Percentiles rank a stretch among this genome's conserved stretches.
Evolutionary conservation across 2,113 vertebrate genomes (phyloP).

Genomic region (Gasterosteus aculeatus): DNA sequence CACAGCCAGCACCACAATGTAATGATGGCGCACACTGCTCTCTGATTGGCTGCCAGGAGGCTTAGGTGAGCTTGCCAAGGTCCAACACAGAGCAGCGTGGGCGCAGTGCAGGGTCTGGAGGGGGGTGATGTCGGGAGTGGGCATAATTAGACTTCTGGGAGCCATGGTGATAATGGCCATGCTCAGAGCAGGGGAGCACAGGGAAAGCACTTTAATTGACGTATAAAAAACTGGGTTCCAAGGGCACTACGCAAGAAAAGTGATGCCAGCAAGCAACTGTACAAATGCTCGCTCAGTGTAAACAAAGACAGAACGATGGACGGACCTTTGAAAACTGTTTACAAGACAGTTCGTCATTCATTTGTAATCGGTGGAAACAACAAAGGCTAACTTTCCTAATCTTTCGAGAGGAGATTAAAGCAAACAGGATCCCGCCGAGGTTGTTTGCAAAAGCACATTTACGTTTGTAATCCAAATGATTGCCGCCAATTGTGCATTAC

Average conservation of each 20-base stretch:
- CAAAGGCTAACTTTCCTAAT: constrained; percentile 40
- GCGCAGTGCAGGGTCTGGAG: constrained; percentile 36
- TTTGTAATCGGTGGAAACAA: constrained; percentile 45
- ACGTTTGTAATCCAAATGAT: constrained; percentile 13
- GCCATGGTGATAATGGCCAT: constrained; percentile 75
- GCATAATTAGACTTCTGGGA: constrained; percentile 76
- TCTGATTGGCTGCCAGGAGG: constrained; percentile 63
- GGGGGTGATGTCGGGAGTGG: constrained; percentile 54
- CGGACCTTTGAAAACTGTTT: constrained; percentile 35
- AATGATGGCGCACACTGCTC: constrained; percentile 37
- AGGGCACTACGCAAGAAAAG: constrained; percentile 68
- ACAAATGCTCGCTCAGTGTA: constrained; percentile 65
- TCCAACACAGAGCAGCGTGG: constrained; percentile 57
- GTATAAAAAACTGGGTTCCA: constrained; percentile 73
- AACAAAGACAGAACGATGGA: constrained; percentile 62
- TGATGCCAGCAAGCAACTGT: constrained; percentile 53
- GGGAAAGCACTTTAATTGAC: constrained; percentile 79
- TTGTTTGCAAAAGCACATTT: constrained; percentile 53
- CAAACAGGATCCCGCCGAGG: constrained; percentile 26
- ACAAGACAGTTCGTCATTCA: constrained; percentile 45
- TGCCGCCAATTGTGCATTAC: constrained; percentile 12
- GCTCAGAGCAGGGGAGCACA: constrained; percentile 65
- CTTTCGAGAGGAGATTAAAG: constrained; percentile 21
- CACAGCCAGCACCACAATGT: constrained; percentile 39
- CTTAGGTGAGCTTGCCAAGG: constrained; percentile 67